Percentiles rank a stretch among this genome's conserved stretches.
Evolutionary conservation across 2,797 vertebrate genomes (phyloP).

Genomic region (Hydrolagus colliei): DNA sequence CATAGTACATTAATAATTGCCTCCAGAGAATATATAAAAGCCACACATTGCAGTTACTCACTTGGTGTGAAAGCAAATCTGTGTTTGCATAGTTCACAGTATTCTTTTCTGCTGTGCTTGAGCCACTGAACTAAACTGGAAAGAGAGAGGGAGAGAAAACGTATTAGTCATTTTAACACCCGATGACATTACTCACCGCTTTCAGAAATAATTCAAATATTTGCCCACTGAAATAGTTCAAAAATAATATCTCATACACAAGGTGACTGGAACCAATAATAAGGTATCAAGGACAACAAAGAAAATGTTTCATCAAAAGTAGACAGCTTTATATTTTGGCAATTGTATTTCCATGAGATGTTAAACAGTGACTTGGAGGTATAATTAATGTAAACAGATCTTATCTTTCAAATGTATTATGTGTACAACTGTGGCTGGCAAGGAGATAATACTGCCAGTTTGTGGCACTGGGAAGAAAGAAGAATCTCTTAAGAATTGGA

Average conservation of each 20-base stretch:
- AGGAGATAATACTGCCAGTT: not conserved
- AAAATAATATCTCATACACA: not conserved
- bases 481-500: too few relatives aligned
- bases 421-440: not conserved
- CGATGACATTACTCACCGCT: not conserved
- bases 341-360: too few relatives aligned
- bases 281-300: not conserved
- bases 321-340: too few relatives aligned
- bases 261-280: not conserved
- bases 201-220: not conserved
- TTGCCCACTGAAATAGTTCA: not conserved
- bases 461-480: not conserved
- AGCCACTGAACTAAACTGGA: conserved; percentile 98
- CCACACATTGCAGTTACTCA: conserved; percentile 61
- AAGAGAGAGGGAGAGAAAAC: conserved; percentile 45
- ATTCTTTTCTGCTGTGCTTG: conserved; percentile 99
- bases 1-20: too few relatives aligned
- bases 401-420: not conserved
- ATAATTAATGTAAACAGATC: not conserved
- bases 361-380: too few relatives aligned
- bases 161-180: accelerated
- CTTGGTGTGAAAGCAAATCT: conserved; percentile 99
- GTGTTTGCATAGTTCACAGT: conserved; percentile 99
- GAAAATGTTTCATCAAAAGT: too few relatives aligned
- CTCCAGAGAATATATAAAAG: not conserved